Evolutionary conservation across 92 coral and sea anemone species (phyloP), one percentile per base, ranked within the genome.

Genomic region (Palythoa heliodiscus): DNA sequence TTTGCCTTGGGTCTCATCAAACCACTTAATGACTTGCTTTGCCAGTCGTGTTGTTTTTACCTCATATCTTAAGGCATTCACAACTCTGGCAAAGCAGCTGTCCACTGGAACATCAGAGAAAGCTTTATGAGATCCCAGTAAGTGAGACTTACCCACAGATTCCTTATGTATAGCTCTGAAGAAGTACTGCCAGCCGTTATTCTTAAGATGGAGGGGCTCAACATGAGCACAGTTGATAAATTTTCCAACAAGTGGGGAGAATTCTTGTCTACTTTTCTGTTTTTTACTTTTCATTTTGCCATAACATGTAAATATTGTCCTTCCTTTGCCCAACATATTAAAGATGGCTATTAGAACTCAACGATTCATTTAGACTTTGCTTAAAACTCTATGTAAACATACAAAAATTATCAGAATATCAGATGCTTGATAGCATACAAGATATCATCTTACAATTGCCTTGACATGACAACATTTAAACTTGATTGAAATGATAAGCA

Each of bases 231-330:
- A 54, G 61, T 4, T 54, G 61, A 54, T 54, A 54, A 54, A 4
- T 54, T 54, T 54, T 19, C 61, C 10, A 54, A 54, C 61, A 54
- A 54, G 61, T 54, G 61, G 61, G 61, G n/a, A 19, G 10, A 68
- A 72, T 39, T 73, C 53, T 74, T 74, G 71, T 23, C 77, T 70
- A 73, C 76, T 20, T 63, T 73, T 40, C 88, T 68, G 72, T n/a
- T n/a, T n/a, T n/a, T n/a, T n/a, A n/a, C n/a, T 53, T 53, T 53
- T 53, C 10, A 7, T 53, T 53, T 12, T 53, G 58, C 58, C 7
- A 53, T 16, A 2, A 53, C 58, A 53, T 52, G 55, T 52, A 52
- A 52, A 52, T 52, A 52, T 52, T 5, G 55, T 52, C 55, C 55
- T 52, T 52, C 55, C 55, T 5, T 52, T 52, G 55, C 11, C 11